Evolutionary conservation across 2,888 invertebrate species (phyloP).

Genomic region (Cerastoderma edule): DNA sequence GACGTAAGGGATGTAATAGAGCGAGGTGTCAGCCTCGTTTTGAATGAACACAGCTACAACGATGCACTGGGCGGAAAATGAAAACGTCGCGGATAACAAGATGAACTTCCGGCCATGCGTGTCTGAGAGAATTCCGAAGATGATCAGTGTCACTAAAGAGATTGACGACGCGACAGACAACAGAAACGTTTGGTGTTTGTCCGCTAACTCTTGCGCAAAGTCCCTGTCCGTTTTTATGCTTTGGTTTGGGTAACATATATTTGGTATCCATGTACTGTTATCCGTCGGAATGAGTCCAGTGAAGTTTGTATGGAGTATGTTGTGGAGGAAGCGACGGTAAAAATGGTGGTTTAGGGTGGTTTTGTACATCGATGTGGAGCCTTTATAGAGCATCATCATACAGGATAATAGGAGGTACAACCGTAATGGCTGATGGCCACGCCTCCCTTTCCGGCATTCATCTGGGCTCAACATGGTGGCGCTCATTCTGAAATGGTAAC

Average conservation of each 20-base stretch:
- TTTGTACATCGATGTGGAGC: slow-evolving; percentile 22
- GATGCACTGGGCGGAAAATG: slow-evolving; percentile 8
- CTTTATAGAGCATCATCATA: slow-evolving; percentile 27
- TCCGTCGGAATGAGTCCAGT: background rate
- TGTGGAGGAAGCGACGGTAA: background rate
- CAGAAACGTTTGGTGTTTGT: slow-evolving; percentile 24
- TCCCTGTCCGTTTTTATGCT: slow-evolving; percentile 26
- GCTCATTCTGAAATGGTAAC: too few relatives aligned
- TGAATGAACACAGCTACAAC: slow-evolving; percentile 8
- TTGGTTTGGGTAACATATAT: slow-evolving; percentile 26
- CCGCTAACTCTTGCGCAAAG: slow-evolving; percentile 15
- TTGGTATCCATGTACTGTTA: slow-evolving; percentile 1
- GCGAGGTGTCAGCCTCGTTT: background rate
- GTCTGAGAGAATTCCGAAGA: slow-evolving; percentile 24
- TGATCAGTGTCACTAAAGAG: slow-evolving; percentile 24
- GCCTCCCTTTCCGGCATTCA: too few relatives aligned
- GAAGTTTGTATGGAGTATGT: slow-evolving; percentile 11
- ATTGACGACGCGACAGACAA: slow-evolving; percentile 22
- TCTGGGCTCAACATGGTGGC: too few relatives aligned
- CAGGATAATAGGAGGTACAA: slow-evolving; percentile 14
- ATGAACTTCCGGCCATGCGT: slow-evolving; percentile 23
- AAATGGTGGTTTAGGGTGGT: slow-evolving; percentile 17
- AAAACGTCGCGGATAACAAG: slow-evolving; percentile 3
- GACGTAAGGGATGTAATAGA: slow-evolving; percentile 17
- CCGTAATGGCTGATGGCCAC: too few relatives aligned